phyloP scores from a whole-genome alignment of 2,888 invertebrate species.

The Coenonympha glycerion region DNA sequence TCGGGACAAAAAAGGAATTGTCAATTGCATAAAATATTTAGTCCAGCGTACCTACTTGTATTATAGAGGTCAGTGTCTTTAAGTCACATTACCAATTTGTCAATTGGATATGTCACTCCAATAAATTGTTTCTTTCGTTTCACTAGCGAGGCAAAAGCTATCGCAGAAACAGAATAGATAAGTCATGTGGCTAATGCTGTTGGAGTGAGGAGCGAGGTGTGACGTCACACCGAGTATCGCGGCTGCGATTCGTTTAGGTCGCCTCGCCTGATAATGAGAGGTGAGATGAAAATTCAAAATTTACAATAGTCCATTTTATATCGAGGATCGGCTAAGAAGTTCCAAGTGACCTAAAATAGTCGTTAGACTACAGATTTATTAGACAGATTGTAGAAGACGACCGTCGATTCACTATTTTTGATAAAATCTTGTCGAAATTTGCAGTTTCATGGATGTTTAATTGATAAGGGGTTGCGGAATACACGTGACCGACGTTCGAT shows the following conservation, averaged over 20 bases:
- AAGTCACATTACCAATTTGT: too few relatives aligned
- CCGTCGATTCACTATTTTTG: constrained; percentile 74
- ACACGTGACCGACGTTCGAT: constrained; percentile 57
- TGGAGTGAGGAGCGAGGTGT: background rate
- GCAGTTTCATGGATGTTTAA: constrained; percentile 63
- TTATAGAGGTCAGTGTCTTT: too few relatives aligned
- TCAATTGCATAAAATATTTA: too few relatives aligned
- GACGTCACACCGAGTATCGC: background rate
- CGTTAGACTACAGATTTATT: constrained; percentile 65
- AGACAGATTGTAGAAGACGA: constrained; percentile 65
- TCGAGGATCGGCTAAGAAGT: constrained; percentile 56
- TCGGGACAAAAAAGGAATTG: too few relatives aligned
- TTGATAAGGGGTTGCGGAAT: constrained; percentile 52
- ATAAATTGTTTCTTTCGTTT: too few relatives aligned
- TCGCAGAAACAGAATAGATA: too few relatives aligned
- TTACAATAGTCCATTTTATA: constrained; percentile 55
- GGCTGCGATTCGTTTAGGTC: constrained; percentile 2
- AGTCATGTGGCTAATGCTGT: too few relatives aligned
- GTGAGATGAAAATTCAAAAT: constrained; percentile 43
- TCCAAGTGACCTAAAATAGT: constrained; percentile 64
- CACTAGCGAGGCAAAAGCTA: too few relatives aligned
- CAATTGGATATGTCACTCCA: too few relatives aligned
- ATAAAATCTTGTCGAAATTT: constrained; percentile 76
- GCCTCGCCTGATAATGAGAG: background rate
- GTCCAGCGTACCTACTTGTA: too few relatives aligned